Conservation (phyloP, 2,113 vertebrate species). For the Abramis brama region DNA sequence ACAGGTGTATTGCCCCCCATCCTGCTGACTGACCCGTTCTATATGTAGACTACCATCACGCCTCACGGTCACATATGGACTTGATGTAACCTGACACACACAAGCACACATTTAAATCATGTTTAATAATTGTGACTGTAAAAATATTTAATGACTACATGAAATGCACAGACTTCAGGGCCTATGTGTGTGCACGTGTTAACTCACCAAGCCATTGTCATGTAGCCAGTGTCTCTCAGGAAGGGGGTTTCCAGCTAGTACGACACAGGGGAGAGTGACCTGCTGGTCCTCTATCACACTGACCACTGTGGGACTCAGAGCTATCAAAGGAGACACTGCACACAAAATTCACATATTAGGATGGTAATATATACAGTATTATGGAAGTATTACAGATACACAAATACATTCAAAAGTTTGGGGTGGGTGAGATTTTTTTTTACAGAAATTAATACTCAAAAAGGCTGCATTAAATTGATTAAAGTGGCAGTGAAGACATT, state of each 20-base stretch:
- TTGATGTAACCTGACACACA: slow-evolving; percentile 81
- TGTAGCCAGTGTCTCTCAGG: slow-evolving; percentile 93
- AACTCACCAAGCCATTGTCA: slow-evolving; percentile 84
- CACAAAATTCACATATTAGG: slow-evolving; percentile 36
- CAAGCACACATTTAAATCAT: neutral
- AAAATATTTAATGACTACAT: neutral
- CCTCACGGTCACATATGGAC: slow-evolving; percentile 83
- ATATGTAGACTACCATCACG: slow-evolving; percentile 93
- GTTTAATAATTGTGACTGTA: neutral
- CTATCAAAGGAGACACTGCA: slow-evolving; percentile 87
- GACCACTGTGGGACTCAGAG: slow-evolving; percentile 82
- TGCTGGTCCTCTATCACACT: slow-evolving; percentile 91
- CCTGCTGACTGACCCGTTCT: slow-evolving; percentile 85
- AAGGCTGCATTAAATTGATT: neutral
- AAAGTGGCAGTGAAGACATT: slow-evolving; percentile 1
- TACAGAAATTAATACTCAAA: neutral
- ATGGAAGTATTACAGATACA: neutral
- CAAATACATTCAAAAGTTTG: neutral
- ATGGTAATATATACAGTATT: neutral
- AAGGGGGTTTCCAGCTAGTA: slow-evolving; percentile 92
- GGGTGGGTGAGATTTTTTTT: neutral
- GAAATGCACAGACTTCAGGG: neutral
- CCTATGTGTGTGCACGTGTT: neutral
- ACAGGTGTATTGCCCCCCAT: slow-evolving; percentile 88
- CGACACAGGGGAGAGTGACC: slow-evolving; percentile 87